A percentile compares a stretch with the other conserved stretches of the same genome.
Conservation (phyloP, 2,797 vertebrate genomes). For the Aulostomus chinensis region DNA sequence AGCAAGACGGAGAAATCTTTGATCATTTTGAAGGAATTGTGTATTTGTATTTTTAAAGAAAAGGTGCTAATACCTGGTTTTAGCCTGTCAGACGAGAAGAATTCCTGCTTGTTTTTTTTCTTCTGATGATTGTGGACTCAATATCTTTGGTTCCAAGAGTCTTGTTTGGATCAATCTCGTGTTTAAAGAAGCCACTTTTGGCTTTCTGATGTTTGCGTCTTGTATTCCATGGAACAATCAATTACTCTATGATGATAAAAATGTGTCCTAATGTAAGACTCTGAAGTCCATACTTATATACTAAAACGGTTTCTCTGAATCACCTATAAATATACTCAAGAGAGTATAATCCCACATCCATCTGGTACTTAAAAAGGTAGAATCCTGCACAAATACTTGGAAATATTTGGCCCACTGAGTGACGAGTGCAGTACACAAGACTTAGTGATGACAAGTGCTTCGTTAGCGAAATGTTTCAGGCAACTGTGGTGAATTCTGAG, state of each 20-base stretch:
- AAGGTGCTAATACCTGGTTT: neutral
- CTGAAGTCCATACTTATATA: no score
- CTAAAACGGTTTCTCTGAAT: no score
- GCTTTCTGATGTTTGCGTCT: neutral
- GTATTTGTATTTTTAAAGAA: no score
- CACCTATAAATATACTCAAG: neutral
- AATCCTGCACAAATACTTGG: slow-evolving; percentile 7
- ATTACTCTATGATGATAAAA: no score
- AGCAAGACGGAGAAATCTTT: neutral
- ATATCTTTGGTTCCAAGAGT: neutral
- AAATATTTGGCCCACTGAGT: slow-evolving; percentile 18
- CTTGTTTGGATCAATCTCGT: neutral
- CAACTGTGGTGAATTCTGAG: slow-evolving; percentile 30
- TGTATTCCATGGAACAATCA: neutral
- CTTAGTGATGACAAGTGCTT: neutral
- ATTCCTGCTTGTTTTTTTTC: no score
- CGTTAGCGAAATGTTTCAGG: slow-evolving; percentile 36
- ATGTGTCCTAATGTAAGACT: no score
- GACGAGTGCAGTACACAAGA: neutral
- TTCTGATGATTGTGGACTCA: neutral
- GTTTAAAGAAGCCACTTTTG: neutral
- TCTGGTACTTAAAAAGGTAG: neutral
- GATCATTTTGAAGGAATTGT: no score
- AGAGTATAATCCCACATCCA: neutral
- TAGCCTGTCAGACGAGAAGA: neutral